These are phyloP conservation scores for Morpho helenor DNA, from an alignment of 2,888 invertebrate genomes.

Conservation along the genomic window DNA sequence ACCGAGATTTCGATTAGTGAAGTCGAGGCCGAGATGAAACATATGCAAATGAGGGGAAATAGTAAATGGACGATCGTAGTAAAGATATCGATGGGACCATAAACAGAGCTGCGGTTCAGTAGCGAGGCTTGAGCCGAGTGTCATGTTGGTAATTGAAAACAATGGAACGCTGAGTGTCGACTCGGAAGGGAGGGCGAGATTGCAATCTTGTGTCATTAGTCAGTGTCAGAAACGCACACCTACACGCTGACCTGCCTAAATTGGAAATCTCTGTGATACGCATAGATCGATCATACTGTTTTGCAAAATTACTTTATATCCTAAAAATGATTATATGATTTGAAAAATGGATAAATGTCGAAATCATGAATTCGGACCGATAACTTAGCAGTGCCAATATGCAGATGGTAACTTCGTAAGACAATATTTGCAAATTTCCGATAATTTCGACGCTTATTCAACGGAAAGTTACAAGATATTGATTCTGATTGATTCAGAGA, in stretches of 20 bases:
- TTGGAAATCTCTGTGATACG: slow-evolving; percentile 42
- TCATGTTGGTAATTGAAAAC: slow-evolving; percentile 78
- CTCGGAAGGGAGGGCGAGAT: slow-evolving; percentile 80
- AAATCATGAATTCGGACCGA: neutral
- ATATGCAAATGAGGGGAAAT: slow-evolving; percentile 56
- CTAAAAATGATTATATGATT: neutral
- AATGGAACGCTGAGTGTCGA: slow-evolving; percentile 59
- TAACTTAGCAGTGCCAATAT: neutral
- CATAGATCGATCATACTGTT: slow-evolving; percentile 9
- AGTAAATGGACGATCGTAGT: slow-evolving; percentile 65
- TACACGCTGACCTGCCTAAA: slow-evolving; percentile 67
- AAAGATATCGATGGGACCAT: slow-evolving; percentile 62
- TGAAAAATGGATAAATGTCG: neutral
- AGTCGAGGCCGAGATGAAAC: slow-evolving; percentile 42
- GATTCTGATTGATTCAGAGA: too few relatives aligned
- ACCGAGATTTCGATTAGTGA: slow-evolving; percentile 49
- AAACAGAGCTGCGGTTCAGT: slow-evolving; percentile 68
- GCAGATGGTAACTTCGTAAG: too few relatives aligned
- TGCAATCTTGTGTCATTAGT: slow-evolving; percentile 88
- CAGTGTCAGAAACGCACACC: slow-evolving; percentile 82
- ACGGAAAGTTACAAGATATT: too few relatives aligned
- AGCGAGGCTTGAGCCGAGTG: slow-evolving; percentile 61
- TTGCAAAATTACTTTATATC: slow-evolving; percentile 1
- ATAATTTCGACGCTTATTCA: too few relatives aligned
- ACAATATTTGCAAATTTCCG: too few relatives aligned